phyloP scores from a whole-genome alignment of 2,113 vertebrate species.

The Xiphorhynchus elegans region DNA sequence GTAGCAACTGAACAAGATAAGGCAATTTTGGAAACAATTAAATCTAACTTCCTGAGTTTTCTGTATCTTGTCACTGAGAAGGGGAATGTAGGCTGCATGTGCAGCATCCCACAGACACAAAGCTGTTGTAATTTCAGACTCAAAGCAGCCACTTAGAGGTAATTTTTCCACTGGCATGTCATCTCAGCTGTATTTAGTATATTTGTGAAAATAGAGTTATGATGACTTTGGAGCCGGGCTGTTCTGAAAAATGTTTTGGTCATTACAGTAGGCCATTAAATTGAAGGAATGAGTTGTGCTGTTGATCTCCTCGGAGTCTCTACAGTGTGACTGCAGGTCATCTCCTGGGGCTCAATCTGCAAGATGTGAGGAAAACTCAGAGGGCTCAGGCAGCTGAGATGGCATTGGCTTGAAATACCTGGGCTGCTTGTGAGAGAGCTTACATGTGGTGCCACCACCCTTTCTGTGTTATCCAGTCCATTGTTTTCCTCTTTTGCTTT shows the following conservation, averaged over 20 bases:
- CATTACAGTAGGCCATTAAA: neutral
- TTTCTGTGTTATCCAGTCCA: neutral
- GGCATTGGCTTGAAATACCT: neutral
- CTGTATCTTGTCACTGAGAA: rapidly evolving
- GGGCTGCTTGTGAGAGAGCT: neutral
- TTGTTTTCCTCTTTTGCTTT: neutral
- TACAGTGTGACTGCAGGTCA: neutral
- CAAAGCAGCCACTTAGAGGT: neutral
- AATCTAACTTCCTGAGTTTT: neutral
- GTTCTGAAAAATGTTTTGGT: neutral
- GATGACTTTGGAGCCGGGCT: neutral
- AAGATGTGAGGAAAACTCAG: neutral
- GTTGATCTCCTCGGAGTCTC: neutral
- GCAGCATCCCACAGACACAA: neutral
- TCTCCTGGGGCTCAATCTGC: neutral
- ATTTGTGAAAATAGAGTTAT: neutral
- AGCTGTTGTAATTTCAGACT: neutral
- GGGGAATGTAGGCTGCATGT: neutral
- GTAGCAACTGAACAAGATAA: neutral
- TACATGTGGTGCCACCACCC: neutral
- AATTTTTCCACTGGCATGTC: neutral
- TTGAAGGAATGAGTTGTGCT: neutral
- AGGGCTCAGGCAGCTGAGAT: neutral
- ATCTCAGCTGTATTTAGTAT: neutral
- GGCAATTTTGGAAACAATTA: neutral